Evolutionary conservation across 2,113 vertebrate genomes (phyloP), one percentile per base, ranked within the genome.

Genomic region (Prionailurus viverrinus): DNA sequence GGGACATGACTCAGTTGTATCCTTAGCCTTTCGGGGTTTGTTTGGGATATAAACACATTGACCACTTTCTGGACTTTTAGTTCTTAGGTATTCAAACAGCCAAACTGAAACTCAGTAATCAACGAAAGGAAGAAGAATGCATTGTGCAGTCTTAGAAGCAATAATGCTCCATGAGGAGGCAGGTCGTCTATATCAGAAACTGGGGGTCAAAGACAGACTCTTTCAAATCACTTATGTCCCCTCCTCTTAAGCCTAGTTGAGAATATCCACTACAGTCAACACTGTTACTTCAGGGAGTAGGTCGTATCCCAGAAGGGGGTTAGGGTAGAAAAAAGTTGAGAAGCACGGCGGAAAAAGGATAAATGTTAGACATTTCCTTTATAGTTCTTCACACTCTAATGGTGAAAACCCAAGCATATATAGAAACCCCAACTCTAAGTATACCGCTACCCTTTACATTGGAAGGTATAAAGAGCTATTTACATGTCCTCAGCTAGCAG

Each of bases 41-140:
- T 71, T 39, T 78, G 53, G n/a, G 2, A 63, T 87, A 79, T 29
- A 11, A 95, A 65, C 27, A 87, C 23, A 51, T 0, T 53, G 33
- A 84, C 8, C 9, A 63, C 36, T 92, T 80, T 58, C 27, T 69
- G 13, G 29, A 92, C 29, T 31, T 86, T 78, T 31, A 78, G 80
- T 85, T 18, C 74, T 80, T 63, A 65, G 31, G 21, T 58, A 89
- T 86, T 95, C n/a, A 79, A 93, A 94, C 1, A 82, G 8, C 5
- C 33, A 71, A 63, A 55, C 8, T 36, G 55, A 66, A 92, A 87
- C 79, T 68, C 5, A 76, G n/a, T 66, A 63, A 87, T 80, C 39
- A 89, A 36, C 36, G 55, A 74, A 85, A 96, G 92, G n/a, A 83
- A 71, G 18, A 78, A 90, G 31, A 95, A 93, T 29, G 21, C 5